phyloP scores from a whole-genome alignment of 2,888 invertebrate species.

The Apotomis capreana region DNA sequence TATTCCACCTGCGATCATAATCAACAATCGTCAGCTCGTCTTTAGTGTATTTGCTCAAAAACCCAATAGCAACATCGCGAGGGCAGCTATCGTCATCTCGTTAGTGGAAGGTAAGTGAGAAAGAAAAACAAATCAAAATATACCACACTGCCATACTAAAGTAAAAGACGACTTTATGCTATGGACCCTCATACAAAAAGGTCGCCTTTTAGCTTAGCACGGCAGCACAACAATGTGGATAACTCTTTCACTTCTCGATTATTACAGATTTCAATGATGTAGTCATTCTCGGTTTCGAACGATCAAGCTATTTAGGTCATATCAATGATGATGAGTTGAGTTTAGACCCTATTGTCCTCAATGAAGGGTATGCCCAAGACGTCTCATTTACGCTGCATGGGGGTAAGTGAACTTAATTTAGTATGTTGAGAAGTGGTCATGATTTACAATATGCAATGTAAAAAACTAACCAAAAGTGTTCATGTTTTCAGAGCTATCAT shows the following conservation, averaged over 20 bases:
- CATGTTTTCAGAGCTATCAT: conserved; percentile 44
- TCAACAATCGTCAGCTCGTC: conserved; percentile 45
- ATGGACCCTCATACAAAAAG: no score
- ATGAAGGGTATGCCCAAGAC: conserved; percentile 40
- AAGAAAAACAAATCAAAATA: background rate
- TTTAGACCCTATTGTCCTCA: conserved; percentile 42
- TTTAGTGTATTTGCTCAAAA: conserved; percentile 45
- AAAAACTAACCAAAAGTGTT: no score
- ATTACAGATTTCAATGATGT: conserved; percentile 25
- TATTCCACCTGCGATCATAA: conserved; percentile 42
- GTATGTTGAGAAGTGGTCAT: background rate
- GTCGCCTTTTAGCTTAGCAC: no score
- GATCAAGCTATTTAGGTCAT: conserved; percentile 45
- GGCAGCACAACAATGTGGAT: no score
- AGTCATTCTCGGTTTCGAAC: conserved; percentile 46
- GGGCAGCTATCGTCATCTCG: conserved; percentile 40
- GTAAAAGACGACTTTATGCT: no score
- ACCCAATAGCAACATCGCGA: conserved; percentile 35
- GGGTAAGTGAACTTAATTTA: conserved; percentile 34
- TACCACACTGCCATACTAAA: no score
- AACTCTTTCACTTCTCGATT: background rate
- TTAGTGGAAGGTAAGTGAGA: conserved; percentile 9
- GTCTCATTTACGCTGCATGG: conserved; percentile 42
- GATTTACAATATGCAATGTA: background rate
- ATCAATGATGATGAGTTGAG: conserved; percentile 36